Percentiles rank a stretch among this genome's conserved stretches.
Evolutionary conservation across 2,113 vertebrate genomes (phyloP).

Genomic region (Solea senegalensis): DNA sequence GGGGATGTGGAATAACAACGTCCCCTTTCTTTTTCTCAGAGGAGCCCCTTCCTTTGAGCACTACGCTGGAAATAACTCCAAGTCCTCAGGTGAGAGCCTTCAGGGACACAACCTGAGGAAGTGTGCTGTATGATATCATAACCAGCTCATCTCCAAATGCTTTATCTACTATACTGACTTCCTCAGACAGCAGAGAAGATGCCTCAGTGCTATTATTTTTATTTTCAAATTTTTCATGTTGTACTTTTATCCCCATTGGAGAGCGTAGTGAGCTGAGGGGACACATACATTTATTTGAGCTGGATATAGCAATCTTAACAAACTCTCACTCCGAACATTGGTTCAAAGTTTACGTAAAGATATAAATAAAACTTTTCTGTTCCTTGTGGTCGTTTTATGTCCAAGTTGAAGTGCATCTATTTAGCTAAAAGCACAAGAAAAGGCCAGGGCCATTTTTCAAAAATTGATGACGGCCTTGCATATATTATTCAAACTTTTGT

Average conservation of each 20-base stretch:
- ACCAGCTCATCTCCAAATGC: conserved; percentile 51
- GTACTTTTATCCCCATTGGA: conserved; percentile 26
- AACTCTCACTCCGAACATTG: conserved; percentile 40
- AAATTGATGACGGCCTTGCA: conserved; percentile 85
- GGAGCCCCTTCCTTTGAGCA: conserved; percentile 57
- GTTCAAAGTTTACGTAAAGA: conserved; percentile 77
- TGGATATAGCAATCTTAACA: conserved; percentile 37
- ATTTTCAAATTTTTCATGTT: conserved; percentile 27
- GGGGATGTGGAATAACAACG: conserved; percentile 43
- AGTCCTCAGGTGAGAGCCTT: conserved; percentile 64
- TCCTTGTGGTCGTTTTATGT: conserved; percentile 61
- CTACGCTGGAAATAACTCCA: conserved; percentile 68
- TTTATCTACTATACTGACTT: conserved; percentile 40
- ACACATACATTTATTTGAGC: conserved; percentile 49
- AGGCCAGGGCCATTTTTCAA: conserved; percentile 78
- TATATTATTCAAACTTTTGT: conserved; percentile 88
- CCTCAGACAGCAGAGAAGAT: conserved; percentile 15
- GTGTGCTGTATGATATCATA: conserved; percentile 37
- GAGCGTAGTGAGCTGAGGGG: background rate
- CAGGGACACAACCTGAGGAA: conserved; percentile 55
- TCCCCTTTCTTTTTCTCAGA: conserved; percentile 44
- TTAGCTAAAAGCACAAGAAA: conserved; percentile 80
- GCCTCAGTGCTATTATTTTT: conserved; percentile 26
- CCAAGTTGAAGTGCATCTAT: conserved; percentile 70
- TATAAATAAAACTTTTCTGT: conserved; percentile 77